Evolutionary conservation across 2,888 invertebrate genomes (phyloP).

Genomic region (Himalopsyche anomala): DNA sequence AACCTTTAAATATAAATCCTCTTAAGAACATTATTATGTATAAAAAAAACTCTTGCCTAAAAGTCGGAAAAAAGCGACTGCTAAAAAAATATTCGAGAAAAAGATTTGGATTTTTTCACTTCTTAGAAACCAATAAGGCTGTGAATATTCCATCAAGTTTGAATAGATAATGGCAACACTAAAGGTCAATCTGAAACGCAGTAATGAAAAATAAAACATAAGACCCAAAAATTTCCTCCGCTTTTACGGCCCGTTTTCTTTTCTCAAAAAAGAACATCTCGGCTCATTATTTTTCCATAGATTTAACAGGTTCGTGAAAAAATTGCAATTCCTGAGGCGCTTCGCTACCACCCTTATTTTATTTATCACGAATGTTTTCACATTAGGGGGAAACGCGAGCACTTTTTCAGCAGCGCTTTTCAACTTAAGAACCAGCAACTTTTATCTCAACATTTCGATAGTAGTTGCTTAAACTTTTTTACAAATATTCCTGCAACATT

Average conservation of each 20-base stretch:
- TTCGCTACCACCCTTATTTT: conserved; percentile 6
- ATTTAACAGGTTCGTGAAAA: conserved; percentile 30
- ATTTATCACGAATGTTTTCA: conserved; percentile 34
- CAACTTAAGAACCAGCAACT: not conserved
- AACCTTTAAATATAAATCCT: too few species aligned
- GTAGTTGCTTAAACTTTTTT: too few species aligned
- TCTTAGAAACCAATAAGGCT: not conserved
- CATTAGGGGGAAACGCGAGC: not conserved
- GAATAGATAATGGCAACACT: conserved; percentile 9
- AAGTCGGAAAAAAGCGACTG: too few species aligned
- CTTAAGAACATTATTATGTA: too few species aligned
- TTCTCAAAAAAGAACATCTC: conserved; percentile 8
- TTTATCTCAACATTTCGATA: too few species aligned
- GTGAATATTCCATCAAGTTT: conserved; percentile 7
- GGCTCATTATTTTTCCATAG: conserved; percentile 30
- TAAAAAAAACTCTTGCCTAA: too few species aligned
- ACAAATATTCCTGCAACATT: too few species aligned
- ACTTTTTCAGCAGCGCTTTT: conserved; percentile 15
- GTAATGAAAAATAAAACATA: conserved; percentile 30
- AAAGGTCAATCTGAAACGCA: not conserved
- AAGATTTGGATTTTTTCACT: not conserved
- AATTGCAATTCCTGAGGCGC: conserved; percentile 26
- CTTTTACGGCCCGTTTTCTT: conserved; percentile 9
- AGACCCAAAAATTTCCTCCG: not conserved
- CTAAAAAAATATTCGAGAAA: not conserved